These are phyloP conservation scores for Paradoxurus hermaphroditus DNA, from an alignment of 2,113 vertebrate species.

Conservation along the genomic window DNA sequence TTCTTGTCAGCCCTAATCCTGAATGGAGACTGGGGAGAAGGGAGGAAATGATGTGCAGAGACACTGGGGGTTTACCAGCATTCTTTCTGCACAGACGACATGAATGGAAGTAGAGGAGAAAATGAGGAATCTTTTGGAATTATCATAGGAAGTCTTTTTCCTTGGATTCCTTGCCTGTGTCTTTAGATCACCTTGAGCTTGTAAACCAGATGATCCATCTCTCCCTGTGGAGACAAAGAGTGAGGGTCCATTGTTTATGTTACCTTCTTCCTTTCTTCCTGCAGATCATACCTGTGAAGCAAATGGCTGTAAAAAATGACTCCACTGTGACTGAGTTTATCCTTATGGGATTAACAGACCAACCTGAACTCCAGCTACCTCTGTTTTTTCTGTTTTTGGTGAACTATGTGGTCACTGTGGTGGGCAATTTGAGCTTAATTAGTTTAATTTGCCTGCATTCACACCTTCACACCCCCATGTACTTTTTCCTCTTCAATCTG, in stretches of 20 bases:
- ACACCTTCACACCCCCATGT: conserved; percentile 44
- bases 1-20: background rate
- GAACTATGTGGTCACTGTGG: background rate
- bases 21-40: background rate
- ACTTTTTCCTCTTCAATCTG: conserved; percentile 42
- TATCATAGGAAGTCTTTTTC: background rate
- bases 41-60: background rate
- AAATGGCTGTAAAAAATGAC: background rate
- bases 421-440: conserved; percentile 38
- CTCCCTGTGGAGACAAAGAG: background rate
- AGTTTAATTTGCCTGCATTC: conserved; percentile 4
- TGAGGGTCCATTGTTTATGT: background rate
- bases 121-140: background rate
- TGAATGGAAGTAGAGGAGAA: background rate
- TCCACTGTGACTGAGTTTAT: conserved; percentile 29
- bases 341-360: conserved; percentile 20
- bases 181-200: background rate
- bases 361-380: background rate
- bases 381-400: conserved; percentile 23
- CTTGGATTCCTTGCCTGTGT: background rate
- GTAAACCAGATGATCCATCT: background rate
- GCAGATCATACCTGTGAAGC: background rate
- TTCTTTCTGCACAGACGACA: background rate
- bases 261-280: background rate
- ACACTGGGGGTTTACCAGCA: fast-evolving